These are phyloP conservation scores for Apus apus DNA, from an alignment of 2,113 vertebrate species.

Conservation along the genomic window DNA sequence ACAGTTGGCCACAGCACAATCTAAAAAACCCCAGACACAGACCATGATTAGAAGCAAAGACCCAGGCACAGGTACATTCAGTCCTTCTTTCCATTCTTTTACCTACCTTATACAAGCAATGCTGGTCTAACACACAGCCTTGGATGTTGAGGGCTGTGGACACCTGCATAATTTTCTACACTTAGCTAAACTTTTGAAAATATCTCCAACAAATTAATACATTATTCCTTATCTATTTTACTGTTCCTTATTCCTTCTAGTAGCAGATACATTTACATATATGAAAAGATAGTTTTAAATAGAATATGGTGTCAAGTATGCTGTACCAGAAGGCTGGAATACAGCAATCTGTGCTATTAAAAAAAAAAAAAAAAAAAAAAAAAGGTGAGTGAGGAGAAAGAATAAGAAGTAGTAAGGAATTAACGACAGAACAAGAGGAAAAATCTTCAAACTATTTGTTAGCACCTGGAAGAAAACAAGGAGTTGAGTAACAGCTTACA, in stretches of 20 bases:
- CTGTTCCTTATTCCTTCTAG: not conserved
- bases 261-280: not conserved
- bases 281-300: not conserved
- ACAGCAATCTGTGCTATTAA: not conserved
- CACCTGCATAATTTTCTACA: not conserved
- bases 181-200: not conserved
- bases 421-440: not conserved
- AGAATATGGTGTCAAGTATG: not conserved
- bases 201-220: not conserved
- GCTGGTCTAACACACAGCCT: not conserved
- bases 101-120: not conserved
- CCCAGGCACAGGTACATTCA: not conserved
- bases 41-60: not conserved
- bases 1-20: not conserved
- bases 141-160: not conserved
- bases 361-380: not conserved
- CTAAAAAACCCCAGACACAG: not conserved
- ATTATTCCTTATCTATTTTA: not conserved
- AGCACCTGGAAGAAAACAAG: conserved; percentile 41
- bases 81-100: not conserved
- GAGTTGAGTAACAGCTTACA: conserved; percentile 49
- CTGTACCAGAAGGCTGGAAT: not conserved
- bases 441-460: conserved; percentile 6
- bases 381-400: not conserved
- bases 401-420: not conserved